phyloP scores from a whole-genome alignment of 2,888 invertebrate genomes.

The Drosophila yooni region DNA sequence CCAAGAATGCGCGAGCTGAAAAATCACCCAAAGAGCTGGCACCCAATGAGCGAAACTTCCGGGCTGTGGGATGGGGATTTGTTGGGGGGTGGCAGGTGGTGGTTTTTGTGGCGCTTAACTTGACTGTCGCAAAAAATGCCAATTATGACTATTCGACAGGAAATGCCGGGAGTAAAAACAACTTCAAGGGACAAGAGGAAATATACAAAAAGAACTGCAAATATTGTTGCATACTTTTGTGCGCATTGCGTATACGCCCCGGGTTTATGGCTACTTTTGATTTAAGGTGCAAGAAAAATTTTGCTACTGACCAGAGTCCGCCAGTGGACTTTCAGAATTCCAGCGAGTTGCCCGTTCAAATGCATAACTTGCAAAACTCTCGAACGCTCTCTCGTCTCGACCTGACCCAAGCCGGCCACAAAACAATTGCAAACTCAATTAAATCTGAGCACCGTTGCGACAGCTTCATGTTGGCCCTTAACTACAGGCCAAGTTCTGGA shows the following conservation, averaged over 20 bases:
- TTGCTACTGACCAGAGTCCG: slow-evolving; percentile 38
- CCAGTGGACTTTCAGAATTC: slow-evolving; percentile 46
- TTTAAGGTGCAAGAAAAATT: slow-evolving; percentile 49
- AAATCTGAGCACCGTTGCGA: slow-evolving; percentile 74
- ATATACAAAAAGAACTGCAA: slow-evolving; percentile 2
- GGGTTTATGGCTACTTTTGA: slow-evolving; percentile 39
- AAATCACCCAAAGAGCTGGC: slow-evolving; percentile 49
- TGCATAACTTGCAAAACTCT: slow-evolving; percentile 57
- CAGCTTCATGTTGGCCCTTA: slow-evolving; percentile 57
- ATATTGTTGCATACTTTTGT: slow-evolving; percentile 50
- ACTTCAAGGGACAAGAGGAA: slow-evolving; percentile 5
- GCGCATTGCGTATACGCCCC: slow-evolving; percentile 58
- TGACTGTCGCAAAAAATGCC: slow-evolving; percentile 65
- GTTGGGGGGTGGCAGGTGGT: neutral
- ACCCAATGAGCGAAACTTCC: slow-evolving; percentile 26
- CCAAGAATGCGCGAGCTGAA: slow-evolving; percentile 53
- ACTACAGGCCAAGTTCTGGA: slow-evolving; percentile 59
- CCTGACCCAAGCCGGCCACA: slow-evolving; percentile 53
- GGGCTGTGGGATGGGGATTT: neutral
- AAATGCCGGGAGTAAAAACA: slow-evolving; percentile 48
- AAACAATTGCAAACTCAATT: slow-evolving; percentile 80
- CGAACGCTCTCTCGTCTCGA: slow-evolving; percentile 12
- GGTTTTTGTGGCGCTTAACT: slow-evolving; percentile 45
- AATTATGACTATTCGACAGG: slow-evolving; percentile 66
- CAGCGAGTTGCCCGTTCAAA: slow-evolving; percentile 38